Base-by-base conservation (phyloP, 2,888 invertebrate genomes). In the Nineta flava region DNA sequence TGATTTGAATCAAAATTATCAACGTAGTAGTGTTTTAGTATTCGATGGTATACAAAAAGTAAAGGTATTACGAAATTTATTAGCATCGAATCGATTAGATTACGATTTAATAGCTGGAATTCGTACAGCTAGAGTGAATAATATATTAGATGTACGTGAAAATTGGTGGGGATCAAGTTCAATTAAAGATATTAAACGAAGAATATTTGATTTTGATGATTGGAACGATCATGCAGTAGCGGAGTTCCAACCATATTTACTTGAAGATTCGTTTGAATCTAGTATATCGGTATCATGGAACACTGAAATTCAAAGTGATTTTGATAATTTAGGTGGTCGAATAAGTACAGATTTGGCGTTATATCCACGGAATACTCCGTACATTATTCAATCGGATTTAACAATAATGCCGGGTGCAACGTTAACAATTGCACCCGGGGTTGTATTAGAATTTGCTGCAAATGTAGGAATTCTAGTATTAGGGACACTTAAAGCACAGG, bases 181-280 rank as follows among this genome's bases (percentile, higher is more conserved):
- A 49, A 80, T 86, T 48, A 70, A 68, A 5, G 74, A 75, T 50
- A 97, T 99, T 49, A 79, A 80, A 57, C 74, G 78, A 47, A 76
- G 81, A 61, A 94, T 97, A 59, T 96, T 97, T 63, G 97, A 97
- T 68, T 96, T 99, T 66, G 95, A 99, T 64, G 96, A 97, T 64
- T 99, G 99, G 97, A 99, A 99, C 64, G 91, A 93, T 65, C 94
- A 92, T 64, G 95, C 95, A 0, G 79, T 95, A 48, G 96, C 95
- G 0, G 76, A 83, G 12, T 99, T 85, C 65, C 76, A 83, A 49
- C 99, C 97, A 0, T 97, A 81, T 65, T 74, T 95, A 51, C 75
- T 83, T 0, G 82, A 82, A 61, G 82, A 88, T 55, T 73, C 76
- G 46, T 78, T 87, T 58, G 83, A 85, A 54, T 75, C 85, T 0